Conservation (phyloP, 2,797 vertebrate species). For the Trichosurus vulpecula region DNA sequence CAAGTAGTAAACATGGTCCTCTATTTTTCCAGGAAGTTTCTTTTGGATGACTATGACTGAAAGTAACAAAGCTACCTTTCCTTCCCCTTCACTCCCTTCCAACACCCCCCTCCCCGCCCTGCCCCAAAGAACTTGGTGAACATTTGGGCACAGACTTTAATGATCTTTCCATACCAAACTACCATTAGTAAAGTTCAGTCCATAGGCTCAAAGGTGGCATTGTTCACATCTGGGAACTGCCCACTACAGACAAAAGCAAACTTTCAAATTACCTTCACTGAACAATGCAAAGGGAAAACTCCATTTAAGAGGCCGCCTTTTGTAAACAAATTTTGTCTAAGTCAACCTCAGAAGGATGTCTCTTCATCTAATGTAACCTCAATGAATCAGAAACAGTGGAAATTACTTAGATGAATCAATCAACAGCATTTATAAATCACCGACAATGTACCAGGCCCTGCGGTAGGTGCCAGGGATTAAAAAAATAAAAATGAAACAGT, state of each 20-base stretch:
- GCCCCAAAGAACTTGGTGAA: slow-evolving; percentile 69
- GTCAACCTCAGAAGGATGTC: fast-evolving
- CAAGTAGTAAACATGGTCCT: slow-evolving; percentile 51
- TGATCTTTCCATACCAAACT: slow-evolving; percentile 34
- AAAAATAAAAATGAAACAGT: background rate
- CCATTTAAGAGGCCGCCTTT: background rate
- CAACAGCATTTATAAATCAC: background rate
- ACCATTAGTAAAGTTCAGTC: slow-evolving; percentile 11
- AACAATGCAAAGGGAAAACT: background rate
- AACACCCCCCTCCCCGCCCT: background rate
- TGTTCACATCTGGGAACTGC: slow-evolving; percentile 56
- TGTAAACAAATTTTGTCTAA: background rate
- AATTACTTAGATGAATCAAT: background rate
- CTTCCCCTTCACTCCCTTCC: background rate
- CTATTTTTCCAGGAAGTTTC: slow-evolving; percentile 78
- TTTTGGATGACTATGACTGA: slow-evolving; percentile 70
- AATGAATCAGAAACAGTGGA: background rate
- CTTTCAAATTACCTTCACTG: background rate
- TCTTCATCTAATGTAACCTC: background rate
- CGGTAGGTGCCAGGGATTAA: background rate
- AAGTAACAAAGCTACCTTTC: slow-evolving; percentile 50
- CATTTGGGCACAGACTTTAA: slow-evolving; percentile 70
- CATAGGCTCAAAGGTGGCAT: background rate
- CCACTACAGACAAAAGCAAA: slow-evolving; percentile 74
- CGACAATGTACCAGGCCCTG: background rate